Base-by-base conservation (phyloP, 1,140 invertebrate species). In the Drosophila insularis region DNA sequence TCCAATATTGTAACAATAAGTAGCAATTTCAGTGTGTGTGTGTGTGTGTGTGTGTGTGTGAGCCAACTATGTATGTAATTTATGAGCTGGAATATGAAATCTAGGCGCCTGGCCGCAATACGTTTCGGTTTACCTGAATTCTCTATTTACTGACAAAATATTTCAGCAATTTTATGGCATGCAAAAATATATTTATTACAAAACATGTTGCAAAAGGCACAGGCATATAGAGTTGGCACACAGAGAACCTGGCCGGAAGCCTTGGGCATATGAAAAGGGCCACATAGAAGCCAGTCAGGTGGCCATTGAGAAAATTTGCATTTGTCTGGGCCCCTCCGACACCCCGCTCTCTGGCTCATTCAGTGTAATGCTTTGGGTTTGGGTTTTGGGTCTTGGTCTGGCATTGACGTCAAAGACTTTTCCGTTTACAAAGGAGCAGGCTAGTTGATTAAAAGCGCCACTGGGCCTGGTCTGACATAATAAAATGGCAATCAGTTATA, bases 1-100 rank as follows among this genome's bases (percentile, higher is more conserved):
- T 89, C 84, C 17, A 86, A 27, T 87, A 40, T 60, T 87, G 23
- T 82, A 75, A 59, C n/a, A 35, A 2, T 7, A 5, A 17, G 17
- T 8, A n/a, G 58, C 19, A 39, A 63, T 19, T 54, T 11, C 43
- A 43, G 4, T 23, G 7, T 21, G 10, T 21, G 8, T 19, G 40
- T 21, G 40, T 21, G 43, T 19, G 17, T 46, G 40, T 19, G n/a
- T 46, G 43, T 50, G 43, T 50, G 40, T 17, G 40, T 40, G n/a
- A 0, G 14, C 14, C 43, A 46, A 46, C 43, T 46, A 46, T 46
- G 43, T 46, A 46, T 46, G 43, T 50, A 50, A 21, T 50, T 21
- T 50, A 50, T 50, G 43, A 50, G 17, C 43, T 50, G 43, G 43
- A 50, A 50, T 50, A 50, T 50, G 17, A 50, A 50, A 50, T 50